Conservation (phyloP, 2,113 vertebrate species). For the Cebus imitator region DNA sequence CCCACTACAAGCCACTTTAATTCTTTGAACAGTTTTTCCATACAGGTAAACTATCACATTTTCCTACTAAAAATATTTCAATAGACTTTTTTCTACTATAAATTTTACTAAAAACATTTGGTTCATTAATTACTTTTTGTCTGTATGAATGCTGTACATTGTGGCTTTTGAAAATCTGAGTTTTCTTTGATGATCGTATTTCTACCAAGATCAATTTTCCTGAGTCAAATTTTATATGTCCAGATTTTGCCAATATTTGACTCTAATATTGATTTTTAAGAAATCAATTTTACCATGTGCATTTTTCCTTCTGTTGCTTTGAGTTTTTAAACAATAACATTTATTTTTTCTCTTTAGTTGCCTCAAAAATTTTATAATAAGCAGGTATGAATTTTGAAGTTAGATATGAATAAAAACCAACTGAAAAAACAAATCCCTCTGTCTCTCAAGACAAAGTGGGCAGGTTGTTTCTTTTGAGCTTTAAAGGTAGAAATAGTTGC, state of each 20-base stretch:
- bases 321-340: neutral
- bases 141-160: neutral
- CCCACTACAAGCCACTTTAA: too few relatives aligned
- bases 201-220: neutral
- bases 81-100: neutral
- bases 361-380: conserved; percentile 33
- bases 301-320: neutral
- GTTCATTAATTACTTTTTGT: neutral
- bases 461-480: conserved; percentile 19
- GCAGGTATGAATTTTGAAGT: conserved; percentile 37
- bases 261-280: neutral
- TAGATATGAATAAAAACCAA: conserved; percentile 2
- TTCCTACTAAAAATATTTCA: neutral
- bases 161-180: neutral
- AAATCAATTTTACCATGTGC: neutral
- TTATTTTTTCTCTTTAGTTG: neutral
- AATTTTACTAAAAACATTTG: neutral
- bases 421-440: neutral
- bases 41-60: too few relatives aligned
- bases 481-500: conserved; percentile 26
- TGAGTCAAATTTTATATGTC: neutral
- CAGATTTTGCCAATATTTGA: neutral
- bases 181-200: neutral
- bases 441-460: neutral
- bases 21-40: too few relatives aligned